Base-by-base conservation (phyloP, 2,888 invertebrate genomes). In the Cryptophagus acutangulus region DNA sequence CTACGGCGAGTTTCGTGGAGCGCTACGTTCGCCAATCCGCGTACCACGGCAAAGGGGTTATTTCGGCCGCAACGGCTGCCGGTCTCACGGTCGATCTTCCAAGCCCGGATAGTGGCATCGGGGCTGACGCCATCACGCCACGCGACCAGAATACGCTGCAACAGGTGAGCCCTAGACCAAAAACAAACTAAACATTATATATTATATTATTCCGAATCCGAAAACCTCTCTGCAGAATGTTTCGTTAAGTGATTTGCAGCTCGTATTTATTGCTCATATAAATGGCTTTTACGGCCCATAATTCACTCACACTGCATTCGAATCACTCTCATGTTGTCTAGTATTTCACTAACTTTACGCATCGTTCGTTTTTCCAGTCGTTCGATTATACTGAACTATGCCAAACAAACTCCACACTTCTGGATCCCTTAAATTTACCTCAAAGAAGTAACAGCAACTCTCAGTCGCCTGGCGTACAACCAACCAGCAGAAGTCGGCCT, bases 31-130 rank as follows among this genome's bases (percentile, higher is more conserved):
- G 81, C 24, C 80, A 79, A 41, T 65, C 68, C 33, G 71, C 70
- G 37, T 84, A 85, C 70, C 84, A 84, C 62, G 79, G 81, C 64
- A 77, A 84, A 73, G 76, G 82, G 62, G 76, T 82, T 64, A 77
- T 87, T 63, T 80, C 81, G 55, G 83, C 83, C 46, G 82, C 82
- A 61, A 79, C 81, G 53, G 82, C 82, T 43, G 83, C 83, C 50
- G 89, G 88, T 29, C 81, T 92, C 55, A 90, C 91, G 36, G 92
- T 92, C 64, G 94, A 94, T 73, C 79, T 95, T 65, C 93, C 94
- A 17, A 92, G 92, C 58, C 92, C 93, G 17, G 95, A 95, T 74
- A 90, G 90, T 65, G 95, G 95, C 51, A 94, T 95, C 65, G 94
- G 94, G 50, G 88, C 91, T 25, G 90, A 92, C 65, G 88, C 91